Evolutionary conservation across 2,888 invertebrate species (phyloP), one percentile per base, ranked within the genome.

Genomic region (Coremacera marginata): DNA sequence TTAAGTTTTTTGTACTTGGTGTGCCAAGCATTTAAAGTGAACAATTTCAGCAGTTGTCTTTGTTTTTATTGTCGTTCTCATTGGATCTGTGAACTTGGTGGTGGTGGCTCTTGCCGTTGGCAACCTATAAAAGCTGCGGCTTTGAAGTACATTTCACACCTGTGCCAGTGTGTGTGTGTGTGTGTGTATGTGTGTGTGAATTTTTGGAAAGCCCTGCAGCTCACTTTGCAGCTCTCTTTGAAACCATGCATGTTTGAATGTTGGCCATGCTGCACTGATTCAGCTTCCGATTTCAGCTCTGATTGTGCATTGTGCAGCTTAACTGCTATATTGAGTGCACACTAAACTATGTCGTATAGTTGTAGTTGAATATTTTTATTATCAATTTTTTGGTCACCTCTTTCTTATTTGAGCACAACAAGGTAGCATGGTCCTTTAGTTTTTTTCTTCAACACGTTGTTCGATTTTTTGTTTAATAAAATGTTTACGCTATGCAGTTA

Each of bases 291-390:
- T 44, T 44, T 44, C 14, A 44, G 44, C 44, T 44, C 44, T 44
- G 44, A 44, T 44, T 37, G 37, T 37, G 37, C 5, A 34, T 37
- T 34, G 34, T 63, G 49, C 73, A 49, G 22, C 51, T 63, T n/a
- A 49, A 63, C 62, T 73, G 73, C 14, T 27, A 25, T 44, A 37
- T 73, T 63, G 62, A 73, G 73, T 73, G 49, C 63, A 62, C 73
- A 73, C 22, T 73, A 49, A 70, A 27, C 65, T 16, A 16, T 65
- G 65, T 65, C 65, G 37, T 65, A n/a, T 25, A 16, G 9, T 9
- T 65, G 44, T 44, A 44, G 44, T 14, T 44, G 44, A 2, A 11
- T 37, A 37, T 7, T 44, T 44, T 44, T 44, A 44, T 44, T 11
- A 44, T 44, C 14, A 11, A 11, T 1, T 44, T 14, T 44, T 11